Evolutionary conservation across 2,888 invertebrate genomes (phyloP).

Genomic region (Syritta pipiens): DNA sequence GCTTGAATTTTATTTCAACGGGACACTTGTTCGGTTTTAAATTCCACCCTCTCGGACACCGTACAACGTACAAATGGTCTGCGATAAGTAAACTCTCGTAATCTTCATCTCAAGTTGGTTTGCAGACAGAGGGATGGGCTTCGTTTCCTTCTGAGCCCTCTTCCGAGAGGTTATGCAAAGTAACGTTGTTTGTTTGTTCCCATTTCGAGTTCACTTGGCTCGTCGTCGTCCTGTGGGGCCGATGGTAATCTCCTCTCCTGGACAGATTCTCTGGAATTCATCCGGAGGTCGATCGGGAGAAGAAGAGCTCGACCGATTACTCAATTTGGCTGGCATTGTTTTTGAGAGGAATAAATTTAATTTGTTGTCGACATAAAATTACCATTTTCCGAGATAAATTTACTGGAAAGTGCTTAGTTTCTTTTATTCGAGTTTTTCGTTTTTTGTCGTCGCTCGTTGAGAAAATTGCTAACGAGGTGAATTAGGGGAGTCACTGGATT

Average conservation of each 20-base stretch:
- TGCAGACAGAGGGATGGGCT: background rate
- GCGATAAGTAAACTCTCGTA: too few species aligned
- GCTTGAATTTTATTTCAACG: too few species aligned
- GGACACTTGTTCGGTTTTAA: too few species aligned
- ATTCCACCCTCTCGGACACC: too few species aligned
- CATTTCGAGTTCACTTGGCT: background rate
- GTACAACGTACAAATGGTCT: too few species aligned
- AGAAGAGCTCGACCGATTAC: background rate
- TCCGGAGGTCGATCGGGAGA: background rate
- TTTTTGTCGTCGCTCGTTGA: background rate
- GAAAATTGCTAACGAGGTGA: background rate
- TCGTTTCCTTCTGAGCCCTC: too few species aligned
- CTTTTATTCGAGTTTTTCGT: background rate
- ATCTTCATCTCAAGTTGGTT: background rate
- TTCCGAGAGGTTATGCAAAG: background rate
- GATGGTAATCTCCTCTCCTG: background rate
- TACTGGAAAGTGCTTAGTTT: background rate
- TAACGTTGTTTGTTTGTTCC: background rate
- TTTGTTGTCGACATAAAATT: constrained; percentile 1
- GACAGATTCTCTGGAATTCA: background rate
- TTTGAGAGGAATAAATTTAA: background rate
- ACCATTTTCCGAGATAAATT: constrained; percentile 9
- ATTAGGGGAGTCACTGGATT: background rate
- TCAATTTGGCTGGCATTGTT: background rate
- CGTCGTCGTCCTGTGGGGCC: background rate